Conservation (phyloP, 2,113 vertebrate species). For the Petaurus breviceps region DNA sequence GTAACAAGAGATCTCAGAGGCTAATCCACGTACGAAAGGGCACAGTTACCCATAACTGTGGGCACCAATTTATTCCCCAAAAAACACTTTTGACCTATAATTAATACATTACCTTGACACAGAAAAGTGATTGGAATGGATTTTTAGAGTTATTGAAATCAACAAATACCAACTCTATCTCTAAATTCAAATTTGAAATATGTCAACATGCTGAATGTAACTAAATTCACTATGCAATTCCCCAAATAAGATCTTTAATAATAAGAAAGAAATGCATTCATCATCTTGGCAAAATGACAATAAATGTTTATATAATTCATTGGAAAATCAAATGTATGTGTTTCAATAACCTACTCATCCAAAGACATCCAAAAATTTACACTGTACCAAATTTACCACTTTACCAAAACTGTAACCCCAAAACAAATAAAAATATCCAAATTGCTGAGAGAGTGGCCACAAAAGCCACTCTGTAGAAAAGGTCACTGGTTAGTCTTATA, state of each 20-base stretch:
- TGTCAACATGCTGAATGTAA: neutral
- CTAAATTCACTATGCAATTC: neutral
- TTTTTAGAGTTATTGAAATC: neutral
- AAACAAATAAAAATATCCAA: neutral
- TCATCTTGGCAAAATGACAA: neutral
- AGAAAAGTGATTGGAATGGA: neutral
- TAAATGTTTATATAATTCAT: neutral
- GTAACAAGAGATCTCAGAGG: neutral
- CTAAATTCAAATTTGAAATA: neutral
- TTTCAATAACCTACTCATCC: neutral
- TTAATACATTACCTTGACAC: neutral
- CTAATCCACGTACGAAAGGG: neutral
- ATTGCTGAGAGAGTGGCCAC: neutral
- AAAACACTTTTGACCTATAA: neutral
- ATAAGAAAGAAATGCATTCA: neutral
- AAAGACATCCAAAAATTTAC: neutral
- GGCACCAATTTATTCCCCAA: neutral
- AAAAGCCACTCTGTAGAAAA: neutral
- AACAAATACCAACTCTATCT: neutral
- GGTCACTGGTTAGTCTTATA: neutral
- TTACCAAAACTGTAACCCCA: neutral
- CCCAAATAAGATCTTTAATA: neutral
- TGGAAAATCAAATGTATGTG: neutral
- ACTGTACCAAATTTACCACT: neutral
- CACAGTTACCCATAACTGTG: neutral